These are phyloP conservation scores for Xiphorhynchus erythropygius DNA, from an alignment of 2,797 vertebrate species.

Conservation along the genomic window DNA sequence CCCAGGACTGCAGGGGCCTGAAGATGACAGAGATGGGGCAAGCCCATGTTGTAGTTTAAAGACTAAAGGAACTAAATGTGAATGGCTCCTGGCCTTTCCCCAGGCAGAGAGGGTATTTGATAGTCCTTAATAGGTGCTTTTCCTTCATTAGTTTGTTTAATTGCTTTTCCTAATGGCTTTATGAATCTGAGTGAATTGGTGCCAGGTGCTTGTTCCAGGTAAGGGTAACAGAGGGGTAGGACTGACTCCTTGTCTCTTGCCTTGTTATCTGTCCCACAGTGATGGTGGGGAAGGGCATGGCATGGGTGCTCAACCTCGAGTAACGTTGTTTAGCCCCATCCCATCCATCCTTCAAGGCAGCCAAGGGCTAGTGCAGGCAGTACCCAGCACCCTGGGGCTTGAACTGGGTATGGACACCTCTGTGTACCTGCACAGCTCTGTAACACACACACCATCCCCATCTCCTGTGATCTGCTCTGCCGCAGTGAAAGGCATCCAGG, in stretches of 20 bases:
- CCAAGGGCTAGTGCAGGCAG: background rate
- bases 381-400: background rate
- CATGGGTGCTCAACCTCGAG: background rate
- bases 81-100: background rate
- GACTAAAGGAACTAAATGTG: background rate
- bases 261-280: background rate
- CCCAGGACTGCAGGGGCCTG: background rate
- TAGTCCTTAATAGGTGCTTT: slow-evolving; percentile 32
- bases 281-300: accelerated
- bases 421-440: background rate
- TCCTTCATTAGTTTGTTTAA: slow-evolving; percentile 31
- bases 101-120: slow-evolving; percentile 1
- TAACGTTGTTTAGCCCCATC: background rate
- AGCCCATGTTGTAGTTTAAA: background rate
- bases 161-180: slow-evolving; percentile 40
- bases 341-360: background rate
- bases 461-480: background rate
- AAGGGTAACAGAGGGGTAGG: background rate
- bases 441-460: no score
- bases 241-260: accelerated
- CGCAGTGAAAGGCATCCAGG: background rate
- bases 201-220: background rate
- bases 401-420: background rate
- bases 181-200: background rate
- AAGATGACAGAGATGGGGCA: accelerated